A percentile compares a stretch with the other conserved stretches of the same genome.
These are phyloP conservation scores for Catalaphyllia jardinei DNA, from an alignment of 64 coral and sea anemone species.

Conservation along the genomic window DNA sequence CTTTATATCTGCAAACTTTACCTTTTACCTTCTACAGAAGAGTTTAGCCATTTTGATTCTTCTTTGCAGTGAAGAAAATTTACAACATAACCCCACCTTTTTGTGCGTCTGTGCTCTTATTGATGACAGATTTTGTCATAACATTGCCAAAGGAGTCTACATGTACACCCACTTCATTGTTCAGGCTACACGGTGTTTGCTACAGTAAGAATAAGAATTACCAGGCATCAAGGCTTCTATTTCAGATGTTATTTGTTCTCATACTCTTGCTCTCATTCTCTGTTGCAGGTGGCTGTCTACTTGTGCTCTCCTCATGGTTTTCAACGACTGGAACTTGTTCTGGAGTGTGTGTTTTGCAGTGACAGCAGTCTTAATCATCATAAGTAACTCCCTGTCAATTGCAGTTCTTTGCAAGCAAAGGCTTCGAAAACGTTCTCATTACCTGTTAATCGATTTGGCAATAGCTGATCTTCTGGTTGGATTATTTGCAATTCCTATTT, in stretches of 20 bases:
- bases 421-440: background rate
- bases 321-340: background rate
- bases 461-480: constrained; percentile 25
- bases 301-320: background rate
- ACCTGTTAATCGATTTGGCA: background rate
- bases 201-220: too few species aligned
- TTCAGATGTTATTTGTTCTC: background rate
- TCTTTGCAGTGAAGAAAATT: too few species aligned
- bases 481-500: constrained; percentile 1
- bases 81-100: too few species aligned
- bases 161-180: too few species aligned
- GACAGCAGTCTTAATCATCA: constrained; percentile 38
- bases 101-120: too few species aligned
- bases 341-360: constrained; percentile 52
- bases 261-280: background rate
- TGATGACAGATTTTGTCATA: too few species aligned
- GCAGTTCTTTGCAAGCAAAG: background rate
- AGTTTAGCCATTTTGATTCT: too few species aligned
- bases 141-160: too few species aligned
- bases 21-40: too few species aligned
- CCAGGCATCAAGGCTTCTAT: too few species aligned
- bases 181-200: too few species aligned
- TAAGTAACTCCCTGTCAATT: constrained; percentile 56
- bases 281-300: background rate
- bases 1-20: too few species aligned